Percentiles rank a stretch among this genome's conserved stretches.
These are phyloP conservation scores for Ovis canadensis DNA, from an alignment of 2,113 vertebrate genomes.

Conservation along the genomic window DNA sequence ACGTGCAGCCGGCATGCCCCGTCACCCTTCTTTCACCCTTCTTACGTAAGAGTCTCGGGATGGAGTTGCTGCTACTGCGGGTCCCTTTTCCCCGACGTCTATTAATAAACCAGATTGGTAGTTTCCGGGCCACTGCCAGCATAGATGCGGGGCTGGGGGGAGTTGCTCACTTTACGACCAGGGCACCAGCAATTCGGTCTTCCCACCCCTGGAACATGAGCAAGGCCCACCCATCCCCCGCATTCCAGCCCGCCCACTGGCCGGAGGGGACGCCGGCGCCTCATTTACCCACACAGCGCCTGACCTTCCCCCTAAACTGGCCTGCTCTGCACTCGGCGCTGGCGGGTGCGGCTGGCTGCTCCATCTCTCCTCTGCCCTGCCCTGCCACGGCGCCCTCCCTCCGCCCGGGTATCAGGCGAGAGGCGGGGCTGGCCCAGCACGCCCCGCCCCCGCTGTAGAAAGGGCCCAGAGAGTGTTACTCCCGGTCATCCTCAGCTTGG, in stretches of 20 bases:
- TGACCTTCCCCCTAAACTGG: slow-evolving; percentile 53
- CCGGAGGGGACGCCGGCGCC: slow-evolving; percentile 17
- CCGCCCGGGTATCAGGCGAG: slow-evolving; percentile 59
- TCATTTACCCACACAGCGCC: neutral
- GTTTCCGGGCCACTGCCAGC: neutral
- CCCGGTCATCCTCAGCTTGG: slow-evolving; percentile 62
- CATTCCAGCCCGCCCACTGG: slow-evolving; percentile 14
- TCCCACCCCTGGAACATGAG: neutral
- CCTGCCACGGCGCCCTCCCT: slow-evolving; percentile 27
- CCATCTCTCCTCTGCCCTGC: slow-evolving; percentile 9
- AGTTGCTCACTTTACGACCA: slow-evolving; percentile 7
- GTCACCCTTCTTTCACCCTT: slow-evolving; percentile 29
- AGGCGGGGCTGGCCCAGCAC: slow-evolving; percentile 74
- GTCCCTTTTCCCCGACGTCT: slow-evolving; percentile 28
- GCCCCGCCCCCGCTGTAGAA: slow-evolving; percentile 49
- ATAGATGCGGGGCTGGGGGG: neutral
- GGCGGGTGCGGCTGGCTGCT: slow-evolving; percentile 26
- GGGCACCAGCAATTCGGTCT: neutral
- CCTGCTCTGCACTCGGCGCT: neutral
- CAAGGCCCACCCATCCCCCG: neutral
- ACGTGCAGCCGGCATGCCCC: slow-evolving; percentile 51
- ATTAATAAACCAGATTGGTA: slow-evolving; percentile 54
- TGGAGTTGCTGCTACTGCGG: neutral
- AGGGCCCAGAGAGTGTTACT: slow-evolving; percentile 68
- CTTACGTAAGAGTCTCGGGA: slow-evolving; percentile 58